phyloP scores from a whole-genome alignment of 2,888 invertebrate species.

The Xylota sylvarum region DNA sequence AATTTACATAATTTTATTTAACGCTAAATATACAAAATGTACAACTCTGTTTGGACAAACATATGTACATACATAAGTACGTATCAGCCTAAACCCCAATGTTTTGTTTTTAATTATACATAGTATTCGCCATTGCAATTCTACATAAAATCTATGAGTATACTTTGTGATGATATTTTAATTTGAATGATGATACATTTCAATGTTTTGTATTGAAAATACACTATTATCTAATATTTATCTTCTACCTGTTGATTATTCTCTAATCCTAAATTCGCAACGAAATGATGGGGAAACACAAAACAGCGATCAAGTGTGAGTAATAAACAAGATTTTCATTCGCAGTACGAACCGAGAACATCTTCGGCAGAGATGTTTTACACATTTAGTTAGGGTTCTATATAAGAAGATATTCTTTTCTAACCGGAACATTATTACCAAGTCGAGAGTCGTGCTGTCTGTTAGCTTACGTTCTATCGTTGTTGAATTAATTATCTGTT shows the following conservation, averaged over 20 bases:
- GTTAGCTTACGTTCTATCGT: conserved; percentile 41
- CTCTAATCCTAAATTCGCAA: conserved; percentile 42
- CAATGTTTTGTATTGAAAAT: conserved; percentile 33
- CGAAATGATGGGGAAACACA: conserved; percentile 32
- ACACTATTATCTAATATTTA: conserved; percentile 61
- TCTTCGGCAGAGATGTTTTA: conserved; percentile 36
- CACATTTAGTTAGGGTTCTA: conserved; percentile 45
- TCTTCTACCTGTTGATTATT: conserved; percentile 22
- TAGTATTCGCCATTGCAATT: background rate
- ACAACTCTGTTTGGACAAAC: no score
- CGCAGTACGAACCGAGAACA: conserved; percentile 50
- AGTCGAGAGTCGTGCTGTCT: conserved; percentile 64
- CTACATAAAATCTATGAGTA: background rate
- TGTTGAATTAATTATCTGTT: conserved; percentile 7
- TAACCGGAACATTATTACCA: conserved; percentile 54
- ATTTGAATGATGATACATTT: conserved; percentile 39
- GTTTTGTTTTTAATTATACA: background rate
- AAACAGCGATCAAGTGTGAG: conserved; percentile 55
- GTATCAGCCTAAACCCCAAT: background rate
- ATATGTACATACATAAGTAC: no score
- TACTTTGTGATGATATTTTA: conserved; percentile 12
- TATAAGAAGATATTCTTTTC: conserved; percentile 62
- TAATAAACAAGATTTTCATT: conserved; percentile 70
- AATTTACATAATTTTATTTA: no score
- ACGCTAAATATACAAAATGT: no score